Conservation (phyloP, 2,888 invertebrate species). For the Napeogenes inachia region DNA sequence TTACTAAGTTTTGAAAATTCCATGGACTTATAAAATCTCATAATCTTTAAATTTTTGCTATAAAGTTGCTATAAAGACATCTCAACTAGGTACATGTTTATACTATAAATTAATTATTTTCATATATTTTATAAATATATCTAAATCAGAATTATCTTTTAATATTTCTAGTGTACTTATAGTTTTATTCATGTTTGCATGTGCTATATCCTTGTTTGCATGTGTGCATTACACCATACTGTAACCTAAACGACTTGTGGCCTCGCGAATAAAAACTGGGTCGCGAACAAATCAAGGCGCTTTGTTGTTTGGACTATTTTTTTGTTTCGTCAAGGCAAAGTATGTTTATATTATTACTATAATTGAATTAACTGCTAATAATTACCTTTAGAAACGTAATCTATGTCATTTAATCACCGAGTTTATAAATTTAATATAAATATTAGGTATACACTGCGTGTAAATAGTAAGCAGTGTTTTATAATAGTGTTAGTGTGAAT, state of each 20-base stretch:
- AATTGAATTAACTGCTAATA: too few species aligned
- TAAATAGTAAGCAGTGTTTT: slow-evolving; percentile 16
- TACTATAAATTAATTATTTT: too few species aligned
- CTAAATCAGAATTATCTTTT: too few species aligned
- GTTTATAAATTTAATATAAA: neutral
- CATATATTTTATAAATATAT: too few species aligned
- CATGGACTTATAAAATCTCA: neutral
- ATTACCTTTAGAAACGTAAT: too few species aligned
- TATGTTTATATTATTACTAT: too few species aligned
- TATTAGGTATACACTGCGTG: slow-evolving; percentile 9
- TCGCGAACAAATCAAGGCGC: slow-evolving; percentile 32
- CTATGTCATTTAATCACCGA: neutral
- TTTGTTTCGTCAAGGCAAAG: neutral
- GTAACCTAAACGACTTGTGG: slow-evolving; percentile 27
- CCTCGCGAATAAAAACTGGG: slow-evolving; percentile 35
- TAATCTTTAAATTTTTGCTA: too few species aligned
- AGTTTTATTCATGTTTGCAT: too few species aligned
- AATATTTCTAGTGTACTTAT: too few species aligned
- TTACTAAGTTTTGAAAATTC: slow-evolving; percentile 8
- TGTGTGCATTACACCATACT: slow-evolving; percentile 13
- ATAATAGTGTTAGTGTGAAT: slow-evolving; percentile 17
- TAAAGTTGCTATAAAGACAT: too few species aligned
- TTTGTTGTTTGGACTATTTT: slow-evolving; percentile 21
- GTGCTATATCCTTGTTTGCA: neutral
- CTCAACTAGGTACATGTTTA: too few species aligned